Percentiles rank a stretch among this genome's conserved stretches.
These are phyloP conservation scores for Orthonevra nobilis DNA, from an alignment of 2,888 invertebrate species.

Conservation along the genomic window DNA sequence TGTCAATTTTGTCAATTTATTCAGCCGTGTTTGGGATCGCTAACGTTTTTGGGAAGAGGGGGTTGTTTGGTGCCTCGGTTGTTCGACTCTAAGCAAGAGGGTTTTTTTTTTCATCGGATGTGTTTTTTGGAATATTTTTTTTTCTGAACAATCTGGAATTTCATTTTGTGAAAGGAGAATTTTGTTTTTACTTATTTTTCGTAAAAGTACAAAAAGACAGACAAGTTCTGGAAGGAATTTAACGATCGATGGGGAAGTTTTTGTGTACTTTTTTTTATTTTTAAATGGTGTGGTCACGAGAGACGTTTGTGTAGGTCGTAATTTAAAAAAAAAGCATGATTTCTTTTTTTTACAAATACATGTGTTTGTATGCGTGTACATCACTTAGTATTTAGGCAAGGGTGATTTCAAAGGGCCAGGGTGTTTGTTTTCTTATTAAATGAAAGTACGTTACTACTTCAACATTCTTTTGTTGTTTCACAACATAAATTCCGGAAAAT, in stretches of 20 bases:
- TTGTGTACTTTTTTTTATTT: constrained; percentile 21
- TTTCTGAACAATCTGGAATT: constrained; percentile 48
- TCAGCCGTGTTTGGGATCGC: constrained; percentile 8
- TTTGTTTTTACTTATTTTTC: constrained; percentile 20
- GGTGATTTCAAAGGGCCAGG: too few relatives aligned
- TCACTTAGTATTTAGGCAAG: too few relatives aligned
- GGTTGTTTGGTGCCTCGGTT: constrained; percentile 54
- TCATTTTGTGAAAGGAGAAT: constrained; percentile 39
- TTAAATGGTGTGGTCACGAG: constrained; percentile 11
- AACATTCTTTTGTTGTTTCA: too few relatives aligned
- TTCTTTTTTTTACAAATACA: too few relatives aligned
- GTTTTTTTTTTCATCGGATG: constrained; percentile 36
- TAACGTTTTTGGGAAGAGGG: constrained; percentile 25
- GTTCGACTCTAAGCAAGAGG: constrained; percentile 60
- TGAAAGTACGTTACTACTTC: too few relatives aligned
- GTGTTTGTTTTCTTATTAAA: too few relatives aligned
- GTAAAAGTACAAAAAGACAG: constrained; percentile 8
- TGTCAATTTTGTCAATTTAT: constrained; percentile 36
- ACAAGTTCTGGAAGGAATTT: constrained; percentile 28
- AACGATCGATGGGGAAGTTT: constrained; percentile 40
- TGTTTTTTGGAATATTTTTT: constrained; percentile 45
- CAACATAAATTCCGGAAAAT: too few relatives aligned
- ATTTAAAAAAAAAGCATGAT: neutral
- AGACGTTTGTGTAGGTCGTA: constrained; percentile 17
- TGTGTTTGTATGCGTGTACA: too few relatives aligned